A percentile compares a stretch with the other conserved stretches of the same genome.
phyloP scores from a whole-genome alignment of 2,113 vertebrate genomes.

The Seriola quinqueradiata region DNA sequence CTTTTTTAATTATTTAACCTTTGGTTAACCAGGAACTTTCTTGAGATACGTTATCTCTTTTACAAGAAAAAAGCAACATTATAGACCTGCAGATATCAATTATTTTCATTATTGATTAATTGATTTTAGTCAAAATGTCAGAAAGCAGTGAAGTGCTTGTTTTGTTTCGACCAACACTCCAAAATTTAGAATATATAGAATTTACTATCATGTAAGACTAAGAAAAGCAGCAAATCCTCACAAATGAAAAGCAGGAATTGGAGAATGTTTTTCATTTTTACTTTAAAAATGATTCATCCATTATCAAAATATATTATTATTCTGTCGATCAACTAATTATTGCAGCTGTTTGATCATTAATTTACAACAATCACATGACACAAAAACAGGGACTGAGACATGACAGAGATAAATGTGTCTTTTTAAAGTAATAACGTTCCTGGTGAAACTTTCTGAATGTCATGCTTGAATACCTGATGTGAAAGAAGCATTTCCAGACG shows the following conservation, averaged over 20 bases:
- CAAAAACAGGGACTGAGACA: not conserved
- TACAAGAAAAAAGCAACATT: too few species aligned
- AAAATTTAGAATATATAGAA: not conserved
- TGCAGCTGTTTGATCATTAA: not conserved
- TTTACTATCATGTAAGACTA: too few species aligned
- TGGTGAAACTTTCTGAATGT: too few species aligned
- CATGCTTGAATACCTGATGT: too few species aligned
- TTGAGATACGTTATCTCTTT: not conserved
- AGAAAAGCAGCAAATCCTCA: too few species aligned
- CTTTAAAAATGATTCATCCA: too few species aligned
- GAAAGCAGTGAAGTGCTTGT: not conserved
- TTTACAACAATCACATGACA: too few species aligned
- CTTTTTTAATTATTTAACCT: not conserved
- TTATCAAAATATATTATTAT: not conserved
- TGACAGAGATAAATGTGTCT: too few species aligned
- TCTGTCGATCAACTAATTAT: not conserved
- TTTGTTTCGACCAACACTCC: not conserved
- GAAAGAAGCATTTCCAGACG: too few species aligned
- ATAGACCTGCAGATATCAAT: too few species aligned
- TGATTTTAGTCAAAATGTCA: not conserved
- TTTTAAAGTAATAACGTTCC: too few species aligned
- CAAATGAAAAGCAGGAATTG: not conserved
- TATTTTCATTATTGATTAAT: not conserved
- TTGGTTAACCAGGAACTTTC: not conserved
- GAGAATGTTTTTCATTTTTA: not conserved